These are phyloP conservation scores for Agapetus fuscipes DNA, from an alignment of 2,888 invertebrate species.

Conservation along the genomic window DNA sequence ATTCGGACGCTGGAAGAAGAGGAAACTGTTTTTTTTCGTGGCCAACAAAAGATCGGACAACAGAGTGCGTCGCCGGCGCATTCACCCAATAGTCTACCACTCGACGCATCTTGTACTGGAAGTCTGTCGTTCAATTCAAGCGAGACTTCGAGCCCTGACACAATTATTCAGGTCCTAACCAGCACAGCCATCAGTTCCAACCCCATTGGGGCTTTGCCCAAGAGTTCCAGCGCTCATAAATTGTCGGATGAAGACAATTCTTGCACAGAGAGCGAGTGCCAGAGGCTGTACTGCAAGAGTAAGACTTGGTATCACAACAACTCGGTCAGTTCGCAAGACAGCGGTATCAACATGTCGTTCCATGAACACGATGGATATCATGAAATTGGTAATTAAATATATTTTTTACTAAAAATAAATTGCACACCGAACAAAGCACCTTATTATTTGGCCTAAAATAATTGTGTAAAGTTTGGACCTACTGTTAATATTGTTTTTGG, in stretches of 20 bases:
- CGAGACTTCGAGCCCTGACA: conserved; percentile 44
- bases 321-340: conserved; percentile 66
- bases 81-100: conserved; percentile 37
- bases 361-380: conserved; percentile 55
- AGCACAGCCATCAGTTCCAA: conserved; percentile 24
- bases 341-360: conserved; percentile 66
- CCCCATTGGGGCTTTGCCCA: conserved; percentile 29
- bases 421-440: too few relatives aligned
- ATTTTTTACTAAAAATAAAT: too few relatives aligned
- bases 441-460: too few relatives aligned
- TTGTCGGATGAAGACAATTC: conserved; percentile 48
- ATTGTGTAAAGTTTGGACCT: too few relatives aligned
- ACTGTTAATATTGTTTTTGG: too few relatives aligned
- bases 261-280: conserved; percentile 37
- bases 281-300: conserved; percentile 40
- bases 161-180: conserved; percentile 43
- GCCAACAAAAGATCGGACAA: conserved; percentile 15
- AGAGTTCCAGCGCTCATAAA: conserved; percentile 47
- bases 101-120: conserved; percentile 35
- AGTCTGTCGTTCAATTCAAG: conserved; percentile 43
- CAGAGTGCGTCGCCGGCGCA: conserved; percentile 37
- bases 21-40: conserved; percentile 17
- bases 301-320: conserved; percentile 56
- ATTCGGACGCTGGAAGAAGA: conserved; percentile 1
- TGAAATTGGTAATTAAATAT: conserved; percentile 35